Percentiles rank a stretch among this genome's conserved stretches.
These are phyloP conservation scores for Otus sunia DNA, from an alignment of 2,113 vertebrate genomes.

Conservation along the genomic window DNA sequence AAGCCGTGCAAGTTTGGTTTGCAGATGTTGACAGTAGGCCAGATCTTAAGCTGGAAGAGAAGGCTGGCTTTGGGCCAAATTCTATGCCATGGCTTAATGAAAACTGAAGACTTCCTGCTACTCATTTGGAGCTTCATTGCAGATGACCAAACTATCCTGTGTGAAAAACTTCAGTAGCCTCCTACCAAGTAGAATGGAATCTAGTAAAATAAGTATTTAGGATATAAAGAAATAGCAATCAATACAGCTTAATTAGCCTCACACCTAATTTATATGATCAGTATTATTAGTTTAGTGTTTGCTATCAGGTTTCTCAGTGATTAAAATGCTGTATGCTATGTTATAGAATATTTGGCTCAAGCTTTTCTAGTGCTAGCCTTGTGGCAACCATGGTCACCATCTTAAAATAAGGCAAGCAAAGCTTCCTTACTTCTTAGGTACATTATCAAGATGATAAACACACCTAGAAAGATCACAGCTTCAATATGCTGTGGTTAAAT, in stretches of 20 bases:
- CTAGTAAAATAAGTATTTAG: neutral
- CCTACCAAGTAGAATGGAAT: neutral
- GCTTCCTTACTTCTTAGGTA: neutral
- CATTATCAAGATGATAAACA: neutral
- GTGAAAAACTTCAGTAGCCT: neutral
- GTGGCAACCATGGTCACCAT: neutral
- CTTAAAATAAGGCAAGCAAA: neutral
- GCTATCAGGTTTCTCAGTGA: neutral
- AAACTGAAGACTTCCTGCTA: neutral
- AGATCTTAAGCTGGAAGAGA: neutral
- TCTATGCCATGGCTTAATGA: neutral
- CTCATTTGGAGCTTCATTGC: neutral
- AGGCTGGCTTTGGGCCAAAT: neutral
- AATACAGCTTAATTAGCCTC: neutral
- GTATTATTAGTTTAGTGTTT: neutral
- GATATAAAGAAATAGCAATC: neutral
- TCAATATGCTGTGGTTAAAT: neutral
- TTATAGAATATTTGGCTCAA: neutral
- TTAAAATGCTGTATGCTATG: neutral
- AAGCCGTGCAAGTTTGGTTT: neutral
- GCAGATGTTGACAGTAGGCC: neutral
- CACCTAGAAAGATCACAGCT: neutral
- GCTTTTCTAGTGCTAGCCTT: neutral
- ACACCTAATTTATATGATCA: neutral
- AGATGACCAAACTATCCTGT: neutral